A percentile compares a stretch with the other conserved stretches of the same genome.
These are phyloP conservation scores for Drymodes brunneopygia DNA, from an alignment of 2,113 vertebrate species.

Conservation along the genomic window DNA sequence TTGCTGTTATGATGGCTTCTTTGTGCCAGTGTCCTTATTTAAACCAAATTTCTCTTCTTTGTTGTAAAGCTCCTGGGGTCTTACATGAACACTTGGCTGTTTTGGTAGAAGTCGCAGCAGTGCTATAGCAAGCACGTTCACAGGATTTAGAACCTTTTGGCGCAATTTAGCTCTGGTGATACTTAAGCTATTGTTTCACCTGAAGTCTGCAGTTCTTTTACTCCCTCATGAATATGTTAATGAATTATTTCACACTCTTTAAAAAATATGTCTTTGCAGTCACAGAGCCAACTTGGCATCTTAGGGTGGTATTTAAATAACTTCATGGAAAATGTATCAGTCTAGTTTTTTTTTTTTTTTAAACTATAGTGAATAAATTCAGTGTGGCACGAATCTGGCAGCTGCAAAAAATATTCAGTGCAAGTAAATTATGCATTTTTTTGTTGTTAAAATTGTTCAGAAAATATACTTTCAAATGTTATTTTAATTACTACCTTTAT, in stretches of 20 bases:
- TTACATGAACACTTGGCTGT: not conserved
- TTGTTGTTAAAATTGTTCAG: not conserved
- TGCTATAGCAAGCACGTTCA: not conserved
- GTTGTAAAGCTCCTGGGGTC: not conserved
- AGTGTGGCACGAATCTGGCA: slow-evolving; percentile 54
- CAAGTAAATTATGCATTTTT: not conserved
- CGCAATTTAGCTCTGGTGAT: not conserved
- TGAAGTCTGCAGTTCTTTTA: slow-evolving; percentile 23
- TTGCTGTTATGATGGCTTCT: not conserved
- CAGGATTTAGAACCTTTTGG: slow-evolving; percentile 12
- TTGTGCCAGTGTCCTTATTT: not conserved
- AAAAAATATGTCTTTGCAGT: slow-evolving; percentile 2
- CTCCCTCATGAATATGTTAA: slow-evolving; percentile 51
- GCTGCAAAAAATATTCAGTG: slow-evolving; percentile 48
- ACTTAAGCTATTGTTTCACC: slow-evolving; percentile 8
- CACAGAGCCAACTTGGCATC: slow-evolving; percentile 23
- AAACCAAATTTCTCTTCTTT: not conserved
- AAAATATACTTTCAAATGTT: not conserved
- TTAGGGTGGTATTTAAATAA: slow-evolving; percentile 46
- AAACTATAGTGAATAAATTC: slow-evolving; percentile 63
- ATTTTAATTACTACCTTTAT: slow-evolving; percentile 42
- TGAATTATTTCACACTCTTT: slow-evolving; percentile 40
- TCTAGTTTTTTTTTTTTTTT: too few species aligned
- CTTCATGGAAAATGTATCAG: slow-evolving; percentile 53
- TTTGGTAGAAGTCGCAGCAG: not conserved